Evolutionary conservation across 2,888 invertebrate species (phyloP), one percentile per base, ranked within the genome.

Genomic region (Lobophora halterata): DNA sequence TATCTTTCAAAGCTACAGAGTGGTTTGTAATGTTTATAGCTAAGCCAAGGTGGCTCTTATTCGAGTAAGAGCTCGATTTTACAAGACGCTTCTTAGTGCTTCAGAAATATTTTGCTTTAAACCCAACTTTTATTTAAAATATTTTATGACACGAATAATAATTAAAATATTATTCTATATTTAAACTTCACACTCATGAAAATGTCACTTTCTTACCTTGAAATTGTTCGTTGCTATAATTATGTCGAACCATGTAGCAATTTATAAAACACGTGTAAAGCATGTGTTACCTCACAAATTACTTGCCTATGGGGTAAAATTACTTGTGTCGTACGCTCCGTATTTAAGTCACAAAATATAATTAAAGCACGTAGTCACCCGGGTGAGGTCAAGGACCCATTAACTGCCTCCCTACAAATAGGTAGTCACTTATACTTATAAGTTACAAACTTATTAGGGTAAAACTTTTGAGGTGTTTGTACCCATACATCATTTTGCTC

Each of bases 371-470:
- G 6, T 34, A 29, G 18, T 30, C 30, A 9, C 38, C 32, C 27
- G 47, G 28, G 30, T 29, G 45, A 48, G 65, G 54, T 62, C 62
- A 66, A 52, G 42, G 45, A 59, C 58, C 63, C 36, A 33, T 10
- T 49, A 56, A 58, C 52, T 40, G 32, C 48, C 54, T 52, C 58
- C 57, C 55, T 46, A 31, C 30, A 39, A 41, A 52, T 44, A 48
- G 39, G 28, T 31, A n/a, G n/a, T n/a, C n/a, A n/a, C n/a, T n/a
- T n/a, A n/a, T 41, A 29, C 20, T 24, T 36, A 33, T 20, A 13
- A 24, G 26, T 21, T 21, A 37, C 8, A 21, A 21, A 20, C 2
- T 4, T 21, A 26, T 21, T 25, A 17, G n/a, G 41, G 26, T 21
- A 12, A 26, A 27, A 32, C 25, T 23, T 28, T 28, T 5, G 21